Evolutionary conservation across 2,797 vertebrate species (phyloP), one percentile per base, ranked within the genome.

Genomic region (Neomorphus geoffroyi): DNA sequence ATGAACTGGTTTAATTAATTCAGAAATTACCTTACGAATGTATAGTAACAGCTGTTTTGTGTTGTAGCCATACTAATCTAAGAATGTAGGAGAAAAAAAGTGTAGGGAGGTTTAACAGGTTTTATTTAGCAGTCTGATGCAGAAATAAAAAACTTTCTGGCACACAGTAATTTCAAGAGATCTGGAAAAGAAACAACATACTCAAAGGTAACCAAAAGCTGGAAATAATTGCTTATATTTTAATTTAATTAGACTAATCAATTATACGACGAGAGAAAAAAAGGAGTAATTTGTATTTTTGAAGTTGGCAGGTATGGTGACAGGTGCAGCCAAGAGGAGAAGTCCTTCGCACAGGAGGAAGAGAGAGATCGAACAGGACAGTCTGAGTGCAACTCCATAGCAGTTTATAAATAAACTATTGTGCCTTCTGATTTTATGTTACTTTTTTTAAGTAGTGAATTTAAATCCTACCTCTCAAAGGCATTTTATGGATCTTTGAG

Each of bases 91-190:
- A 84, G 28, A 35, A 66, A 80, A 79, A 50, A 43, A n/a, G 10
- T 19, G 21, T 26, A 53, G 45, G 28, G 81, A 73, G 23, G 61
- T 86, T 78, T 88, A 71, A 78, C 28, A 56, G 30, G 28, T 65
- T 90, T 90, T 88, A 83, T 78, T 77, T 87, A 80, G 57, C 45
- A 90, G 57, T 9, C 33, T 65, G 32, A 33, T 74, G 22, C 17
- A 78, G 39, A 85, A 83, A 89, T 27, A 73, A 84, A 94, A 87
- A 61, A 5, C 43, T 82, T 94, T 79, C 43, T 91, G 54, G 24
- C 41, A 69, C 53, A 66, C 37, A 35, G 41, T 75, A 41, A 37
- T 74, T 80, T 46, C 54, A 26, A 28, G 39, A 24, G 53, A 73
- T 27, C 69, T 83, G 75, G 72, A 53, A 85, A 81, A 80, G 77